phyloP scores from a whole-genome alignment of 23 tunicate genomes.

The Corella eumyota region DNA sequence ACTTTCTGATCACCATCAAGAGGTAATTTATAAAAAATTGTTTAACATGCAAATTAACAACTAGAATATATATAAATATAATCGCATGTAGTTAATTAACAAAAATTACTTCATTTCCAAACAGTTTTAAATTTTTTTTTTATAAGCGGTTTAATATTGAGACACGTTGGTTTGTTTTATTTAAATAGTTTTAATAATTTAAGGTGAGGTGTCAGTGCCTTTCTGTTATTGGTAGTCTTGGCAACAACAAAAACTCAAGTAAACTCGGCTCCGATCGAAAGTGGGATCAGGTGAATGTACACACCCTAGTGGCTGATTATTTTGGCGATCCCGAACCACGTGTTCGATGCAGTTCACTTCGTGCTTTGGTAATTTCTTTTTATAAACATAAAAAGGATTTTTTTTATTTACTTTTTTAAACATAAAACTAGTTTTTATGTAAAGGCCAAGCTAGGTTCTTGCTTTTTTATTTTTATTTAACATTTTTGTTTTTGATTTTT shows the following conservation, averaged over 20 bases:
- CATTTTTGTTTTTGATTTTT: no score
- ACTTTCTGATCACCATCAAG: conserved; percentile 36
- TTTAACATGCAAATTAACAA: background rate
- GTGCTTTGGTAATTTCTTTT: conserved; percentile 43
- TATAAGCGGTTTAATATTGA: no score
- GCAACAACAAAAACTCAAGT: conserved; percentile 15
- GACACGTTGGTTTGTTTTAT: background rate
- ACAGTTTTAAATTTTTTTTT: background rate
- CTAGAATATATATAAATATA: background rate
- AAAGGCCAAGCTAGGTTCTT: no score
- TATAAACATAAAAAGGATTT: no score
- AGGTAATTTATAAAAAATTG: conserved; percentile 25
- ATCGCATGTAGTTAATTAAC: background rate
- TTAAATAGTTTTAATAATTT: background rate
- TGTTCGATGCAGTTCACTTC: conserved; percentile 65
- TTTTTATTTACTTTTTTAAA: no score
- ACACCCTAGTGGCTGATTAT: conserved; percentile 37
- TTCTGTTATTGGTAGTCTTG: conserved; percentile 52
- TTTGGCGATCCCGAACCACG: conserved; percentile 55
- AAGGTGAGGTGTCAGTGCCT: conserved; percentile 49
- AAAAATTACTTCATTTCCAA: no score
- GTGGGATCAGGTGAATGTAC: conserved; percentile 41
- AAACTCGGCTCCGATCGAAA: conserved; percentile 11
- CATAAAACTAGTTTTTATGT: no score
- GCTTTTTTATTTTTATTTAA: no score